A percentile compares a stretch with the other conserved stretches of the same genome.
These are phyloP conservation scores for Anisognathus igniventris DNA, from an alignment of 2,797 vertebrate species.

Conservation along the genomic window DNA sequence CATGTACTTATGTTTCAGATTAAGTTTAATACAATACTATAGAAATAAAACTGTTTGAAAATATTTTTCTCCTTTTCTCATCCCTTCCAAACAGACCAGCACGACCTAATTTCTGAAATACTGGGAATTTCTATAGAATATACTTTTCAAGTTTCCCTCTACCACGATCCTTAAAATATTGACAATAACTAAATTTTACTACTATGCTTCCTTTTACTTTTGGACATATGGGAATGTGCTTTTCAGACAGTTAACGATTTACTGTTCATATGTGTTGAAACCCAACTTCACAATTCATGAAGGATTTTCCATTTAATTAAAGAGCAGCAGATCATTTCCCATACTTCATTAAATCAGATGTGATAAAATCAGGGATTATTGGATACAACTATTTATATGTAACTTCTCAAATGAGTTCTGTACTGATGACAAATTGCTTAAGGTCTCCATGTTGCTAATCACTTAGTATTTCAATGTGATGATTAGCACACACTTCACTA, in stretches of 20 bases:
- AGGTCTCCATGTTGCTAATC: neutral
- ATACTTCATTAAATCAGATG: neutral
- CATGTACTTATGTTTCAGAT: neutral
- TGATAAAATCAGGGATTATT: neutral
- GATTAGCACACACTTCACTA: neutral
- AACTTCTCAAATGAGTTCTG: neutral
- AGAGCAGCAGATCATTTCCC: neutral
- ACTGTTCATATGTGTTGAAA: neutral
- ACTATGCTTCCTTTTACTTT: neutral
- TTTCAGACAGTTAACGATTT: slow-evolving; percentile 1
- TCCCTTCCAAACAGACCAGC: neutral
- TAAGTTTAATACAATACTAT: neutral
- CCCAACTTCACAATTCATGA: neutral
- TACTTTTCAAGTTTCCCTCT: neutral
- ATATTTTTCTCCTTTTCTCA: neutral
- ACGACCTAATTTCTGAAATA: neutral
- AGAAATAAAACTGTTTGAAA: neutral
- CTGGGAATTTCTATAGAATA: neutral
- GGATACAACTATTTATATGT: neutral
- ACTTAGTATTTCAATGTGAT: neutral
- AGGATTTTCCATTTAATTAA: neutral
- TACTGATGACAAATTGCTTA: slow-evolving; percentile 10
- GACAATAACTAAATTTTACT: neutral
- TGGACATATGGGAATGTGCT: neutral
- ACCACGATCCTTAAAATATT: neutral